Evolutionary conservation across 1,140 invertebrate genomes (phyloP).

Genomic region (Delia radicum): DNA sequence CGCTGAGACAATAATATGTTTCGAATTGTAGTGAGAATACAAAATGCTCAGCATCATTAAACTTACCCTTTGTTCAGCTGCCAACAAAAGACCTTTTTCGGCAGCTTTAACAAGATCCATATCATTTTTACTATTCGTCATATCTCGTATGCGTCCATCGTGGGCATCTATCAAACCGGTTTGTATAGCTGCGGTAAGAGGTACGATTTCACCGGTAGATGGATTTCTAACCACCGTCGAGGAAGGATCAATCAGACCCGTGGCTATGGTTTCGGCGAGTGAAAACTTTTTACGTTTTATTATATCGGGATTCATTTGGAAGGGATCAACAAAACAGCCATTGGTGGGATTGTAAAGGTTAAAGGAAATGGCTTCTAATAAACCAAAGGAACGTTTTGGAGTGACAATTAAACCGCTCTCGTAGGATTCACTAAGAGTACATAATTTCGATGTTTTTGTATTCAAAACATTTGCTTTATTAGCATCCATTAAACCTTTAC

Average conservation of each 20-base stretch:
- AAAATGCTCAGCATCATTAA: conserved; percentile 10
- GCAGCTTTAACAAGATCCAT: conserved; percentile 85
- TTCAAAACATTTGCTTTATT: conserved; percentile 83
- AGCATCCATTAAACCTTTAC: conserved; percentile 82
- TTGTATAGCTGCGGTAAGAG: conserved; percentile 76
- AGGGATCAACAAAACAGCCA: conserved; percentile 79
- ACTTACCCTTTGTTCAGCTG: conserved; percentile 92
- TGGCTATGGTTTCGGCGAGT: conserved; percentile 73
- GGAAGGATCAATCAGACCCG: conserved; percentile 80
- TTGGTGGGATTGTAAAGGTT: conserved; percentile 79
- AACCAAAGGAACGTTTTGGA: conserved; percentile 71
- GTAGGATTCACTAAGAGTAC: conserved; percentile 71
- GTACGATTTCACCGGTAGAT: conserved; percentile 70
- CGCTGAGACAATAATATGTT: background rate
- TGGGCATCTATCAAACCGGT: conserved; percentile 74
- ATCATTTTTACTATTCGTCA: conserved; percentile 60
- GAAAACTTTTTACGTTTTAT: conserved; percentile 68
- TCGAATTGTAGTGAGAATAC: background rate
- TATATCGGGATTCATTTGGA: conserved; percentile 67
- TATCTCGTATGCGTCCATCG: conserved; percentile 68
- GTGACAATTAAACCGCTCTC: conserved; percentile 75
- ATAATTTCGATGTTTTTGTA: conserved; percentile 77
- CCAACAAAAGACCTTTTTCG: conserved; percentile 81
- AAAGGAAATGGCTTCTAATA: conserved; percentile 80
- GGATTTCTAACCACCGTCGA: conserved; percentile 81